These are phyloP conservation scores for Coregonus sp. DNA, from an alignment of 2,797 vertebrate genomes.

Conservation along the genomic window DNA sequence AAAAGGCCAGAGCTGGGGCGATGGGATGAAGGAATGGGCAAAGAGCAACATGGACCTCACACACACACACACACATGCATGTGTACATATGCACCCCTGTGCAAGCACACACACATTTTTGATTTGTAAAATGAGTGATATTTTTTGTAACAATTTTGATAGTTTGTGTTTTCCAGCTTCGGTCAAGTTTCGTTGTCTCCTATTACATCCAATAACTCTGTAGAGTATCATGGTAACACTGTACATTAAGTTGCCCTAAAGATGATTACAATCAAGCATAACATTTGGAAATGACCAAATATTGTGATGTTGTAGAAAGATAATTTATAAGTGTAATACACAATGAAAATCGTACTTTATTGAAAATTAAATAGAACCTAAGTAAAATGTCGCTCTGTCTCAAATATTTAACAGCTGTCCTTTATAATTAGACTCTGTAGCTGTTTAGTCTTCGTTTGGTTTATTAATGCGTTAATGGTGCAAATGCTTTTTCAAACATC, in stretches of 20 bases:
- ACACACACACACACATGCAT: slow-evolving; percentile 48
- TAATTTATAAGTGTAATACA: slow-evolving; percentile 13
- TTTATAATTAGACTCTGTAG: slow-evolving; percentile 68
- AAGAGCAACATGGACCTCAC: slow-evolving; percentile 73
- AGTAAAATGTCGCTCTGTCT: slow-evolving; percentile 68
- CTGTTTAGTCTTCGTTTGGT: slow-evolving; percentile 71
- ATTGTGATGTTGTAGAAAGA: slow-evolving; percentile 43
- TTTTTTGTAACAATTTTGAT: too few relatives aligned
- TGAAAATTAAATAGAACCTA: slow-evolving; percentile 70
- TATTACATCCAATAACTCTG: slow-evolving; percentile 25
- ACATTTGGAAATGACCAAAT: slow-evolving; percentile 52
- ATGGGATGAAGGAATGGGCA: slow-evolving; percentile 81
- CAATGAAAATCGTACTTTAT: slow-evolving; percentile 66
- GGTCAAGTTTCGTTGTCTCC: slow-evolving; percentile 52
- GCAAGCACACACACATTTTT: too few relatives aligned
- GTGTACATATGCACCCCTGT: too few relatives aligned
- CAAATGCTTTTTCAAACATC: slow-evolving; percentile 54
- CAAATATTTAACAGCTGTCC: slow-evolving; percentile 68
- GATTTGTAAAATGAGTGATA: too few relatives aligned
- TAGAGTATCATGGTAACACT: too few relatives aligned
- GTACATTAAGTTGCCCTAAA: neutral
- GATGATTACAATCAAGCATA: slow-evolving; percentile 48
- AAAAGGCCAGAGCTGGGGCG: slow-evolving; percentile 81
- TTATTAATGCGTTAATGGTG: slow-evolving; percentile 64
- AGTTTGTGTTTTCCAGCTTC: slow-evolving; percentile 21